Conservation (phyloP, 2,888 invertebrate genomes). For the Corythucha ciliata region DNA sequence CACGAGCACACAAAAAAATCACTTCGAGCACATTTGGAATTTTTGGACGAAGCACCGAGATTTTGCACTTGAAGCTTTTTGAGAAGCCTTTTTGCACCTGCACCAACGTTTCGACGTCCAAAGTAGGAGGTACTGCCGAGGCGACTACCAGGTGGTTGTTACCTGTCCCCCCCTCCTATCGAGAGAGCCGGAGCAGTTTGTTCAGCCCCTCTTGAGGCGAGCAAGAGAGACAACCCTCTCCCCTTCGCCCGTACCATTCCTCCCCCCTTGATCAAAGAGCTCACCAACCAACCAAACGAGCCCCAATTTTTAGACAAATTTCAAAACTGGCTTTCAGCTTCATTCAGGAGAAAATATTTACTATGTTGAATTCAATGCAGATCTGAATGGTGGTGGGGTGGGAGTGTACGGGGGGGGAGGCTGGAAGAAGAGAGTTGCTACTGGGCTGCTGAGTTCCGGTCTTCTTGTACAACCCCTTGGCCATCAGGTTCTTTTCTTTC, state of each 20-base stretch:
- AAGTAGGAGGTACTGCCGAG: background rate
- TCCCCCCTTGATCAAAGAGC: background rate
- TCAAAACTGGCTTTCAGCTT: background rate
- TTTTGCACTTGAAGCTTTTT: background rate
- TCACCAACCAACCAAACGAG: background rate
- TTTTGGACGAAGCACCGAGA: background rate
- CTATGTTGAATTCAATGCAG: background rate
- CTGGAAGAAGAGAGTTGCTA: background rate
- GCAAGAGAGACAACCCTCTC: background rate
- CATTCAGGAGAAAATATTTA: background rate
- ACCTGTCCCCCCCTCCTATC: background rate
- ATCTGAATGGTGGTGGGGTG: background rate
- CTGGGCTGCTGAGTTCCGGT: background rate
- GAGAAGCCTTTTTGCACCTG: no score
- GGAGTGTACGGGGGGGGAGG: background rate
- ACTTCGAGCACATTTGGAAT: background rate
- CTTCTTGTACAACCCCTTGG: background rate
- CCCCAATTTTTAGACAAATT: background rate
- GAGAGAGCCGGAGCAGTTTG: background rate
- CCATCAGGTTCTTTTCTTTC: background rate
- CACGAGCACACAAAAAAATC: slow-evolving; percentile 17
- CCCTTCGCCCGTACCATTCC: background rate
- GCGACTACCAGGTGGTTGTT: background rate
- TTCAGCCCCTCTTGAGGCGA: no score
- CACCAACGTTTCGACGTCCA: no score